Conservation (phyloP, 2,888 invertebrate genomes). For the Chaetoderma sp. region DNA sequence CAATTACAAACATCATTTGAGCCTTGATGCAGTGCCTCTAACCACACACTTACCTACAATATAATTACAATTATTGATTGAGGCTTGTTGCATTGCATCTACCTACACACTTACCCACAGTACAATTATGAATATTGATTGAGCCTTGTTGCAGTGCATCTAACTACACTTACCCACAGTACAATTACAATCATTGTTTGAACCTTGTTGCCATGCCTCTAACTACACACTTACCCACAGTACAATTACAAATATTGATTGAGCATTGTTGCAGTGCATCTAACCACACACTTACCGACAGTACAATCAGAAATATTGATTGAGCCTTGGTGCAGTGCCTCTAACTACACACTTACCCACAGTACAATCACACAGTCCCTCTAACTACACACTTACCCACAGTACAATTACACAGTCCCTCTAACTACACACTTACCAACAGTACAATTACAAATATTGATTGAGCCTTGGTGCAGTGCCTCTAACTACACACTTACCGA, state of each 20-base stretch:
- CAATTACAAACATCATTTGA: slow-evolving; percentile 90
- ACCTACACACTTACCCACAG: too few relatives aligned
- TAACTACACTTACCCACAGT: too few relatives aligned
- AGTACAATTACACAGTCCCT: slow-evolving; percentile 76
- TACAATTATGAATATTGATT: too few relatives aligned
- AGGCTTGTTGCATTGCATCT: slow-evolving; percentile 86
- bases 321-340: slow-evolving; percentile 85
- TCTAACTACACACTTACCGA: too few relatives aligned
- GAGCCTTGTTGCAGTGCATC: too few relatives aligned
- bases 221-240: slow-evolving; percentile 67
- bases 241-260: slow-evolving; percentile 84
- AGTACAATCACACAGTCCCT: slow-evolving; percentile 76
- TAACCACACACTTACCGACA: slow-evolving; percentile 72
- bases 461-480: too few relatives aligned
- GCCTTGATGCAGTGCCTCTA: slow-evolving; percentile 85
- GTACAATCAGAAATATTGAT: slow-evolving; percentile 84
- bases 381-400: slow-evolving; percentile 74
- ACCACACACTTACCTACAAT: slow-evolving; percentile 67
- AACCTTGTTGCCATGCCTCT: too few relatives aligned
- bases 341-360: slow-evolving; percentile 74
- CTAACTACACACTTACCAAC: slow-evolving; percentile 74
- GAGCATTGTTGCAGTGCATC: slow-evolving; percentile 87
- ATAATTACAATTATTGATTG: slow-evolving; percentile 85
- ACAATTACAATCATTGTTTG: too few relatives aligned
- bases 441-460: too few relatives aligned